A percentile compares a stretch with the other conserved stretches of the same genome.
phyloP scores from a whole-genome alignment of 2,888 invertebrate genomes.

The Cephus sareptanus region DNA sequence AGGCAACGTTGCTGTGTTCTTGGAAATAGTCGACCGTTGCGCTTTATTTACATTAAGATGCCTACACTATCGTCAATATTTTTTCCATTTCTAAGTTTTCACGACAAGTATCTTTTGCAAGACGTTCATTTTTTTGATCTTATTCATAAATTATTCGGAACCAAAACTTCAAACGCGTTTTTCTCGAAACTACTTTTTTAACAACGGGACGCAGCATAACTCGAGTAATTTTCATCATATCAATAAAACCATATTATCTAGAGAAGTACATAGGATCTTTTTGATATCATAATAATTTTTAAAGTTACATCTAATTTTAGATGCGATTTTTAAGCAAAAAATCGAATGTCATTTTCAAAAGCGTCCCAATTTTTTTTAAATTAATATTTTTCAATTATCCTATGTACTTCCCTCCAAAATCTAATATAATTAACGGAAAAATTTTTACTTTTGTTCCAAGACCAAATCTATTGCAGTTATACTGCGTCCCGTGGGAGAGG shows the following conservation, averaged over 20 bases:
- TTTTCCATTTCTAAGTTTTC: too few relatives aligned
- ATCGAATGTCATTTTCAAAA: not conserved
- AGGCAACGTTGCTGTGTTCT: too few relatives aligned
- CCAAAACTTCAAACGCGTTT: slow-evolving; percentile 19
- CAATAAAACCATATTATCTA: slow-evolving; percentile 16
- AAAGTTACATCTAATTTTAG: not conserved
- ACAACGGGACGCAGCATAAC: slow-evolving; percentile 10
- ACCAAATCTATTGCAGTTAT: too few relatives aligned
- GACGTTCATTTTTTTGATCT: not conserved
- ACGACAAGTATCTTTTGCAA: too few relatives aligned
- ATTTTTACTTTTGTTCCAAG: too few relatives aligned
- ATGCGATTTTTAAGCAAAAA: not conserved
- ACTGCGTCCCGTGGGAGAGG: too few relatives aligned
- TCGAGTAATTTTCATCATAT: slow-evolving; percentile 17
- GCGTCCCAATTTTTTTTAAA: slow-evolving; percentile 10
- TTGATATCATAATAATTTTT: slow-evolving; percentile 4
- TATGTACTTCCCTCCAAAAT: slow-evolving; percentile 14
- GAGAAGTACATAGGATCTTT: slow-evolving; percentile 19
- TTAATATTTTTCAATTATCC: slow-evolving; percentile 15
- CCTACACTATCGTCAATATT: too few relatives aligned
- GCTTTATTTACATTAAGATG: too few relatives aligned
- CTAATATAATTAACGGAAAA: too few relatives aligned
- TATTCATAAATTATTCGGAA: not conserved
- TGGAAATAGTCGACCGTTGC: too few relatives aligned
- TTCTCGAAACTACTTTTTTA: slow-evolving; percentile 19